Conservation (phyloP, 2,113 vertebrate species). For the Calidris pugnax region DNA sequence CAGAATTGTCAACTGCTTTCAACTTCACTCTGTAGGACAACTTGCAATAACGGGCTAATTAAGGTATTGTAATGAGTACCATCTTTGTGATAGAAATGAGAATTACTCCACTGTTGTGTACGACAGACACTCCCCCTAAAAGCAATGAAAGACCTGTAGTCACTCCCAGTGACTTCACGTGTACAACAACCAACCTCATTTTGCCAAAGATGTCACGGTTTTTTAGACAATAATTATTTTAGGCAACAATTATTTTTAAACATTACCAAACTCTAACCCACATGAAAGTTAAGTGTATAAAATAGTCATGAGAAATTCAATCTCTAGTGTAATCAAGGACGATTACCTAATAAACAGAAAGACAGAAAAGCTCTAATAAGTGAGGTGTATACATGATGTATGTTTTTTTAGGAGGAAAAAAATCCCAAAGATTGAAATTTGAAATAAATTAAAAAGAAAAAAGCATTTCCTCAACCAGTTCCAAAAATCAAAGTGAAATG, state of each 20-base stretch:
- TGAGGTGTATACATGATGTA: neutral
- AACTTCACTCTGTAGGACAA: neutral
- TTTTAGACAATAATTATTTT: neutral
- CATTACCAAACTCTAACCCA: neutral
- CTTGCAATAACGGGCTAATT: neutral
- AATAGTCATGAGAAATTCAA: neutral
- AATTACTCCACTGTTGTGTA: neutral
- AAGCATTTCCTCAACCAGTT: neutral
- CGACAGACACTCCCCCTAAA: neutral
- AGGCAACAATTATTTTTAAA: neutral
- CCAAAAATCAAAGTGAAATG: constrained; percentile 2
- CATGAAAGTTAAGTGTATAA: neutral
- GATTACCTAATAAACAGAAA: neutral
- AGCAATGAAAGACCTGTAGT: neutral
- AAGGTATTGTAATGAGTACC: neutral
- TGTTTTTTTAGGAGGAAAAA: neutral
- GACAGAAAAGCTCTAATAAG: constrained; percentile 9
- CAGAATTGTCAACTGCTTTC: neutral
- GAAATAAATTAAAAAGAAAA: constrained; percentile 46
- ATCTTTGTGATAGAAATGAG: neutral
- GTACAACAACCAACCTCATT: neutral
- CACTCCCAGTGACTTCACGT: neutral
- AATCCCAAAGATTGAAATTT: neutral
- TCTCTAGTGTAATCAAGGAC: neutral
- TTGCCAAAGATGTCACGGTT: neutral